phyloP scores from a whole-genome alignment of 1,140 invertebrate genomes.

The Zaprionus camerounensis region DNA sequence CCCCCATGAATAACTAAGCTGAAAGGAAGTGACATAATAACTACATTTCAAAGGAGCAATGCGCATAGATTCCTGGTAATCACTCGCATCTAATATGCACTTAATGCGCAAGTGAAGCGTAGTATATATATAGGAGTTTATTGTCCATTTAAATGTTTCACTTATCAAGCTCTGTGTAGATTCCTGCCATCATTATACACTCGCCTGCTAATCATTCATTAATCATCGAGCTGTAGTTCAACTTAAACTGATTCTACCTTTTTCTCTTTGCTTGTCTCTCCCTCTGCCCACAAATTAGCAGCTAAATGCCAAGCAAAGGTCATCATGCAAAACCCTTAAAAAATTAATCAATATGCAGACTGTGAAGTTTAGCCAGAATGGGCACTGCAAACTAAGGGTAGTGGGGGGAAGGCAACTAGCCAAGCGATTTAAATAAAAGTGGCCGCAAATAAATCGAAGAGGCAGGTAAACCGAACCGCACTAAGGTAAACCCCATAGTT shows the following conservation, averaged over 20 bases:
- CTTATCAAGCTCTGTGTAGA: not conserved
- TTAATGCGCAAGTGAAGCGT: too few relatives aligned
- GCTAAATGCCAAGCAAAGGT: slow-evolving; percentile 65
- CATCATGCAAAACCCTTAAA: slow-evolving; percentile 68
- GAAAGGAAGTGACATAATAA: not conserved
- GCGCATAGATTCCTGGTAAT: not conserved
- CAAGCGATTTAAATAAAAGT: slow-evolving; percentile 74
- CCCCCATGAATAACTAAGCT: slow-evolving; percentile 14
- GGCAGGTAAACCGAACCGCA: slow-evolving; percentile 60
- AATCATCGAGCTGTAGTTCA: not conserved
- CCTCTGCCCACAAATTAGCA: slow-evolving; percentile 48
- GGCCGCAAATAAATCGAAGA: slow-evolving; percentile 73
- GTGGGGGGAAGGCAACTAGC: not conserved
- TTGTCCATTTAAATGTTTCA: too few relatives aligned
- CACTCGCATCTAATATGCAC: not conserved
- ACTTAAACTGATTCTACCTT: too few relatives aligned
- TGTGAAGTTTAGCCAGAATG: not conserved
- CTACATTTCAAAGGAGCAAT: not conserved
- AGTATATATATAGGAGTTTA: too few relatives aligned
- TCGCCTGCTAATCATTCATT: not conserved
- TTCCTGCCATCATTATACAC: not conserved
- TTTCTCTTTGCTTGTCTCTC: not conserved
- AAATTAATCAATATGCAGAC: slow-evolving; percentile 68
- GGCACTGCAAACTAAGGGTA: not conserved
- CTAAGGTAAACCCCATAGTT: slow-evolving; percentile 58